Percentiles rank a stretch among this genome's conserved stretches.
Conservation (phyloP, 1,140 invertebrate species). For the Thaumetopoea pityocampa region DNA sequence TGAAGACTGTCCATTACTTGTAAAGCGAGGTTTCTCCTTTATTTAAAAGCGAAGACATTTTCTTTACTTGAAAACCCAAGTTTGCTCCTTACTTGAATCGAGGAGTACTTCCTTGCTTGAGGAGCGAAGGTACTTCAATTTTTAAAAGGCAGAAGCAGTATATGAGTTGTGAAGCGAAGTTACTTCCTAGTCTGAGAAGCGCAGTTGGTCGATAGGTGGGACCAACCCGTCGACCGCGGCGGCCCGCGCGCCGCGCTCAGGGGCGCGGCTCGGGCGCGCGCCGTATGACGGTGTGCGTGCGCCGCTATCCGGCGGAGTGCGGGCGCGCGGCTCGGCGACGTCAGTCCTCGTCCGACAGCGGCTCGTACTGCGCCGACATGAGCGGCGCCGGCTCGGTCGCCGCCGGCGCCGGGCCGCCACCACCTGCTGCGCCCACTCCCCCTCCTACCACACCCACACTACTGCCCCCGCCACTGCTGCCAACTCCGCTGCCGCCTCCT, state of each 20-base stretch:
- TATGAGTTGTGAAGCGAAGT: no score
- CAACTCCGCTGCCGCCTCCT: slow-evolving; percentile 81
- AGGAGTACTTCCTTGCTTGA: no score
- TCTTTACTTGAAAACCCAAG: no score
- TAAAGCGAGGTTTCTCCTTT: no score
- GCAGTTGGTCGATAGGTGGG: no score
- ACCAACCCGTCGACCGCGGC: no score
- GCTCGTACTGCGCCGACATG: slow-evolving; percentile 90
- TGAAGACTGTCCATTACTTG: no score
- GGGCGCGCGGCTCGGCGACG: slow-evolving; percentile 53
- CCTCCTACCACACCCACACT: slow-evolving; percentile 20
- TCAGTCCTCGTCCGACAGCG: slow-evolving; percentile 91
- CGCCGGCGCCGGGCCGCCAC: slow-evolving; percentile 65
- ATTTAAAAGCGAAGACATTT: no score
- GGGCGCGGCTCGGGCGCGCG: slow-evolving; percentile 21
- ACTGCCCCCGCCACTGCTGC: slow-evolving; percentile 87
- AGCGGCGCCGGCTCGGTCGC: slow-evolving; percentile 85
- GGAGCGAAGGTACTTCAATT: no score
- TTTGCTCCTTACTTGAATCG: no score
- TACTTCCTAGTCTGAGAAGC: no score
- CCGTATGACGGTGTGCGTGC: slow-evolving; percentile 39
- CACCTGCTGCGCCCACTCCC: slow-evolving; percentile 39
- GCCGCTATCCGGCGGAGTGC: slow-evolving; percentile 83
- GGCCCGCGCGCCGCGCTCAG: background rate
- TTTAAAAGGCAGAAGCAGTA: no score